Evolutionary conservation across 2,888 invertebrate species (phyloP).

Genomic region (Acronicta aceris): DNA sequence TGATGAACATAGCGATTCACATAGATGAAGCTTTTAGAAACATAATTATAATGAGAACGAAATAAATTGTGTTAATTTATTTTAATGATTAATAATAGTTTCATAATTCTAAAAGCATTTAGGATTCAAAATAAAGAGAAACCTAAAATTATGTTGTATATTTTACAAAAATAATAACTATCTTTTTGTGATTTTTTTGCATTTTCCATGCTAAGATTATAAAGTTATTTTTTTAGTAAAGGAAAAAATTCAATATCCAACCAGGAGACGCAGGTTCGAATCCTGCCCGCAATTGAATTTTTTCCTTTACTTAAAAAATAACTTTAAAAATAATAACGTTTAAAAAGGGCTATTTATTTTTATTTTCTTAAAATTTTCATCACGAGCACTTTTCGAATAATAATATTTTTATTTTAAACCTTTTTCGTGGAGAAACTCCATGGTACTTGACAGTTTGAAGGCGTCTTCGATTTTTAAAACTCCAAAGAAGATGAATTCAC

Average conservation of each 20-base stretch:
- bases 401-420: slow-evolving; percentile 4
- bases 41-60: not conserved
- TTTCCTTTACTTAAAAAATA: too few species aligned
- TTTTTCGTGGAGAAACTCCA: slow-evolving; percentile 8
- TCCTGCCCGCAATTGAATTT: too few species aligned
- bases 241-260: too few species aligned
- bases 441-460: slow-evolving; percentile 33
- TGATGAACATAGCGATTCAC: not conserved
- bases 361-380: not conserved
- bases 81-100: not conserved
- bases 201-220: too few species aligned
- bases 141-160: not conserved
- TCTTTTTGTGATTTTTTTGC: too few species aligned
- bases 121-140: not conserved
- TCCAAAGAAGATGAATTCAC: slow-evolving; percentile 48
- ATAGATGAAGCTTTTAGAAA: not conserved
- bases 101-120: not conserved
- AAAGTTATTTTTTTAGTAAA: too few species aligned
- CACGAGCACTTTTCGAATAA: not conserved
- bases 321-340: too few species aligned
- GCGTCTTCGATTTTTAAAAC: slow-evolving; percentile 40
- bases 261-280: too few species aligned
- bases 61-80: not conserved
- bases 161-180: not conserved
- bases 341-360: not conserved